Percentiles rank a stretch among this genome's conserved stretches.
These are phyloP conservation scores for Pao palembangensis DNA, from an alignment of 2,113 vertebrate species.

Conservation along the genomic window DNA sequence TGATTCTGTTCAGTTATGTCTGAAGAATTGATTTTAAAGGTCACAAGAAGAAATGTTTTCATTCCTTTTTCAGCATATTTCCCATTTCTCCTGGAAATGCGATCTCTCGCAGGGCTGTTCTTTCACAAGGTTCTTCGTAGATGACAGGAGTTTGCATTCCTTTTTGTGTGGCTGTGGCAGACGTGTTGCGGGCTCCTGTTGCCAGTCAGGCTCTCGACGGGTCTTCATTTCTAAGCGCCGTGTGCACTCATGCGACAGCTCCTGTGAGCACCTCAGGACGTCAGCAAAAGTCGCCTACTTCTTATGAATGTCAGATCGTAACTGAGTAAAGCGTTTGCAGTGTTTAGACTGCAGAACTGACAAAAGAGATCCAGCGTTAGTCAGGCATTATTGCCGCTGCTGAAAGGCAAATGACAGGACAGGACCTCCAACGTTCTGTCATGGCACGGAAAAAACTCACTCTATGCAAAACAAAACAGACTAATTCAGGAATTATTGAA, in stretches of 20 bases:
- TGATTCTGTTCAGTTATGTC: too few relatives aligned
- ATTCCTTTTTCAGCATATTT: slow-evolving; percentile 15
- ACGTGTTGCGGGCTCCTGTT: slow-evolving; percentile 7
- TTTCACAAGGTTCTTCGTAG: slow-evolving; percentile 37
- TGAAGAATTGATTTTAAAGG: slow-evolving; percentile 2
- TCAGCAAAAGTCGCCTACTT: slow-evolving; percentile 7
- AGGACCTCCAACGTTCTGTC: too few relatives aligned
- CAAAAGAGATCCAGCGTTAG: slow-evolving; percentile 9
- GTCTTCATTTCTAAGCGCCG: slow-evolving; percentile 10
- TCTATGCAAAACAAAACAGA: too few relatives aligned
- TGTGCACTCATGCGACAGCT: slow-evolving; percentile 10
- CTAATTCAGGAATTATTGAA: too few relatives aligned
- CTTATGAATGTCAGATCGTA: slow-evolving; percentile 22
- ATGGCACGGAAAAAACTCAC: too few relatives aligned
- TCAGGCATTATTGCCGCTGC: background rate
- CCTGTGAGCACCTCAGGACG: slow-evolving; percentile 24
- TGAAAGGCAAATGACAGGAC: slow-evolving; percentile 1
- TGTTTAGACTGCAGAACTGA: slow-evolving; percentile 28
- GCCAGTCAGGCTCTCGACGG: slow-evolving; percentile 4
- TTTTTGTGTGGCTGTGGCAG: slow-evolving; percentile 14
- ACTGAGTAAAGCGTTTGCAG: background rate
- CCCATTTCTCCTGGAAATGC: slow-evolving; percentile 30
- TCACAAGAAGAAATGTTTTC: slow-evolving; percentile 15
- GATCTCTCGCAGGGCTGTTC: slow-evolving; percentile 27
- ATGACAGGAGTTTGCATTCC: slow-evolving; percentile 41